Conservation (phyloP, 1,140 invertebrate genomes). For the Spodoptera litura region DNA sequence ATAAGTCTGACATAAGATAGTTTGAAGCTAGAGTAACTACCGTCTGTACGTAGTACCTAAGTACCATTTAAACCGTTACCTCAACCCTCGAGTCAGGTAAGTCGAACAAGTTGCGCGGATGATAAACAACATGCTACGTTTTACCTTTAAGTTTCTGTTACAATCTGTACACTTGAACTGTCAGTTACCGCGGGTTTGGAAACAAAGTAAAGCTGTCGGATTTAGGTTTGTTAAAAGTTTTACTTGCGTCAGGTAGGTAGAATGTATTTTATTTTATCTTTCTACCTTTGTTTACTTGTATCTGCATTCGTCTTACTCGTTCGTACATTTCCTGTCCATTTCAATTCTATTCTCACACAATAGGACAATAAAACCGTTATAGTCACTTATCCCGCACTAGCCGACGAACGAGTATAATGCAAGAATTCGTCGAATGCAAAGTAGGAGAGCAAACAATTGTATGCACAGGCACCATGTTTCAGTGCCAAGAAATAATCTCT, state of each 20-base stretch:
- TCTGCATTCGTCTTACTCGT: no score
- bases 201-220: background rate
- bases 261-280: no score
- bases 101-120: constrained; percentile 15
- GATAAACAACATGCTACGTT: constrained; percentile 27
- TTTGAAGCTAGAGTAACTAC: constrained; percentile 11
- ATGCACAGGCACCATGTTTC: constrained; percentile 70
- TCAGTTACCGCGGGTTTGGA: background rate
- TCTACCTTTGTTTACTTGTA: no score
- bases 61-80: constrained; percentile 32
- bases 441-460: constrained; percentile 75
- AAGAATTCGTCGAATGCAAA: constrained; percentile 61
- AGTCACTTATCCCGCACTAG: constrained; percentile 46
- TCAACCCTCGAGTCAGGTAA: constrained; percentile 20
- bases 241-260: background rate
- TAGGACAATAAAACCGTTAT: constrained; percentile 35
- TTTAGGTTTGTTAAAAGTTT: constrained; percentile 15
- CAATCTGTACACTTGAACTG: background rate
- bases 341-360: constrained; percentile 25
- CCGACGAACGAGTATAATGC: constrained; percentile 33
- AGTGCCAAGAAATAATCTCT: constrained; percentile 84
- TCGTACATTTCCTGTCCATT: constrained; percentile 11
- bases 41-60: background rate
- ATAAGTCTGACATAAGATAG: constrained; percentile 11
- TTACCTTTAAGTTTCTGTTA: constrained; percentile 23